phyloP scores from a whole-genome alignment of 2,113 vertebrate genomes.

The Colius striatus region DNA sequence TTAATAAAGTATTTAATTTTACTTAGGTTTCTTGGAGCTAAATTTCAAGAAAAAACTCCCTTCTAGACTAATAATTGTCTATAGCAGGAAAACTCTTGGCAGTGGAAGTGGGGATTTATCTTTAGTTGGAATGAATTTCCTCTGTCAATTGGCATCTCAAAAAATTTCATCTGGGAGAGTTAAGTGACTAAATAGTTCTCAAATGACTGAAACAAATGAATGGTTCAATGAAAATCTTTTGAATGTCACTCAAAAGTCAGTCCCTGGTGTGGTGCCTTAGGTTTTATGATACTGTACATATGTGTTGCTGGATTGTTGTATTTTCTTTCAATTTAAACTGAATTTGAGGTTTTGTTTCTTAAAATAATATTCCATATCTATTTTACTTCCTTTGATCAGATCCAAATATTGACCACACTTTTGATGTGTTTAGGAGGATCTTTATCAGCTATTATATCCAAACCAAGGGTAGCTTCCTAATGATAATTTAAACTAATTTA shows the following conservation, averaged over 20 bases:
- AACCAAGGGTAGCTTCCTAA: slow-evolving; percentile 27
- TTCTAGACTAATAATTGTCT: slow-evolving; percentile 61
- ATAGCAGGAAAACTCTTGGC: slow-evolving; percentile 60
- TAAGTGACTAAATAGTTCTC: slow-evolving; percentile 69
- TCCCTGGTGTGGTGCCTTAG: slow-evolving; percentile 34
- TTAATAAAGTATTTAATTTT: slow-evolving; percentile 64
- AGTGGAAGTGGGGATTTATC: slow-evolving; percentile 56
- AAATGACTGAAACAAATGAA: slow-evolving; percentile 68
- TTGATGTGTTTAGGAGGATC: slow-evolving; percentile 18
- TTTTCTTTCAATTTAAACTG: neutral
- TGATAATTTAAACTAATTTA: slow-evolving; percentile 66
- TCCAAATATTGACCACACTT: neutral
- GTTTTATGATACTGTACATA: slow-evolving; percentile 31
- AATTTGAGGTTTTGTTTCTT: slow-evolving; percentile 2
- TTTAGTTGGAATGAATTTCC: slow-evolving; percentile 67
- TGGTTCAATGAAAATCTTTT: slow-evolving; percentile 70
- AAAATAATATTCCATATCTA: neutral
- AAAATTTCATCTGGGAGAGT: slow-evolving; percentile 50
- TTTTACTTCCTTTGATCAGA: slow-evolving; percentile 11
- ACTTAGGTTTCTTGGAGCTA: slow-evolving; percentile 47
- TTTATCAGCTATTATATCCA: slow-evolving; percentile 8
- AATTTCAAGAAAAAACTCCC: slow-evolving; percentile 56
- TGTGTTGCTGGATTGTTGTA: neutral
- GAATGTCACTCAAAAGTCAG: slow-evolving; percentile 59
- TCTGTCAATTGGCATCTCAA: slow-evolving; percentile 59